phyloP scores from a whole-genome alignment of 2,888 invertebrate species.

The Dolichopus griseipennis region DNA sequence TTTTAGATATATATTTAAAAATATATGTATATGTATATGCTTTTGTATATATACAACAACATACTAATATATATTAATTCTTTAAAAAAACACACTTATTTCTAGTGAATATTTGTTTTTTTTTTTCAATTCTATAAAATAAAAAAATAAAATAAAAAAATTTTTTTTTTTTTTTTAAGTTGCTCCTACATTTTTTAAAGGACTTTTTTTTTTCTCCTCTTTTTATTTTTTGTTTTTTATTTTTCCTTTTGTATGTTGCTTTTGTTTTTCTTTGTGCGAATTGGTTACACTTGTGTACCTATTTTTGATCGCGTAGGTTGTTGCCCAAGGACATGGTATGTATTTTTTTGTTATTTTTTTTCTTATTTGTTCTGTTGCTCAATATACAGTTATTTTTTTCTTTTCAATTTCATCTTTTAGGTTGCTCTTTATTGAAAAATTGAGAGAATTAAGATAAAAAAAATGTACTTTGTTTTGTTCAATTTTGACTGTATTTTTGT shows the following conservation, averaged over 20 bases:
- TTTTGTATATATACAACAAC: neutral
- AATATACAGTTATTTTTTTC: too few relatives aligned
- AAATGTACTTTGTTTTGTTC: too few relatives aligned
- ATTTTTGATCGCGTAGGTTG: conserved; percentile 24
- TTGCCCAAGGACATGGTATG: conserved; percentile 27
- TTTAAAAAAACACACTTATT: neutral
- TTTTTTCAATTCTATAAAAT: too few relatives aligned
- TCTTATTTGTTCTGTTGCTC: neutral
- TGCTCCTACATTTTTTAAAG: neutral
- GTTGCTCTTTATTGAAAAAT: neutral
- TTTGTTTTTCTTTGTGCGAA: neutral
- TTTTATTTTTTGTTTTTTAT: neutral
- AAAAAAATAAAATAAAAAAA: neutral
- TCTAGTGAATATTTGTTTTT: too few relatives aligned
- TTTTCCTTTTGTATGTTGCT: neutral
- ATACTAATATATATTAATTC: neutral
- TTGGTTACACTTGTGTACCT: neutral
- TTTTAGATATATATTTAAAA: neutral
- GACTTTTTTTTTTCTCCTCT: neutral
- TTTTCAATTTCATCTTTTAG: neutral
- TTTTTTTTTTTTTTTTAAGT: too few relatives aligned
- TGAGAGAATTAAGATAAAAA: conserved; percentile 13
- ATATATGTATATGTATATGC: neutral
- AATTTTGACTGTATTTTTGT: too few relatives aligned
- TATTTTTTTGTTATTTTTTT: neutral